Conservation (phyloP, 2,888 invertebrate species). For the Xanthorhoe spadicearia region DNA sequence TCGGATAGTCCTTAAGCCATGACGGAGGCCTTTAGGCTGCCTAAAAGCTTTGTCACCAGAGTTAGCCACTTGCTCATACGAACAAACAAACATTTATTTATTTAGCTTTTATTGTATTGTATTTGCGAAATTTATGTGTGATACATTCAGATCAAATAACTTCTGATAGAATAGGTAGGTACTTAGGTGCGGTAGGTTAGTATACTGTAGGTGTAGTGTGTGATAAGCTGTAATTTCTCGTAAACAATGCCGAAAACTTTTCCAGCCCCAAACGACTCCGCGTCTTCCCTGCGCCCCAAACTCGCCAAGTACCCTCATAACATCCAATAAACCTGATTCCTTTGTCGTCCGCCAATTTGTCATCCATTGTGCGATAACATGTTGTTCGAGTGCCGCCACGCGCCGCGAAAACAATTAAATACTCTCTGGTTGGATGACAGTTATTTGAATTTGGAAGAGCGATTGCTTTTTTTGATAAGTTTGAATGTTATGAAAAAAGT, state of each 20-base stretch:
- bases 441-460: conserved; percentile 45
- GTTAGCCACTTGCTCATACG: no score
- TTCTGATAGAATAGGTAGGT: no score
- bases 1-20: no score
- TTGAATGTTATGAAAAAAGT: not conserved
- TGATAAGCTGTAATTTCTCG: no score
- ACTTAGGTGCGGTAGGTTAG: no score
- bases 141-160: no score
- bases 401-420: conserved; percentile 76
- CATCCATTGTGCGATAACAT: conserved; percentile 75
- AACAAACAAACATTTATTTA: no score
- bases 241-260: not conserved
- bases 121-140: no score
- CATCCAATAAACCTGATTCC: conserved; percentile 81
- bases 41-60: no score
- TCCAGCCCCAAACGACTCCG: conserved; percentile 43
- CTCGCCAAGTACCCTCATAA: conserved; percentile 78
- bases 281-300: conserved; percentile 49
- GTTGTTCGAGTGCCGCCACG: conserved; percentile 74
- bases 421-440: conserved; percentile 58
- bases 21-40: no score
- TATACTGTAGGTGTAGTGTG: no score
- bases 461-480: conserved; percentile 33
- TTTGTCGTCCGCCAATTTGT: conserved; percentile 80
- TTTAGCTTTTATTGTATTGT: no score